Evolutionary conservation across 37 sponge, comb jelly and placozoan species (phyloP), one percentile per base, ranked within the genome.

Genomic region (Dysidea cf. avara): DNA sequence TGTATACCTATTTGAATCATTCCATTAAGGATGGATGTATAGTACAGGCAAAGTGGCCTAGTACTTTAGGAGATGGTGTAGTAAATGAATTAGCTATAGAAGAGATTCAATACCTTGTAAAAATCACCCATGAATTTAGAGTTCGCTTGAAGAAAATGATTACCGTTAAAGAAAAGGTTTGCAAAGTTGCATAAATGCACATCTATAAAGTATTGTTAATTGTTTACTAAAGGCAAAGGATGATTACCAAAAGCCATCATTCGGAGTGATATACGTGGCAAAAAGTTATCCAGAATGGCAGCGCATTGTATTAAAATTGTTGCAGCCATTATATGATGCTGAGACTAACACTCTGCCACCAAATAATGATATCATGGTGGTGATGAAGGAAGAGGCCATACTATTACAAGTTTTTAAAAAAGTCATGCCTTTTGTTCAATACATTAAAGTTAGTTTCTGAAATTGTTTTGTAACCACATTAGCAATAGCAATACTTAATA

Each of bases 351-450:
- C 32, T 25, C 71, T 87, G n/a, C 89, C 89, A n/a, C 74, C 75
- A 0, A 90, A 92, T 53, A 90, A 92, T 39, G 83, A 74, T 35
- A 38, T 75, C 2, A 50, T 90, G 13, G 63, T 69, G 29, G 56
- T 67, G 18, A 70, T 96, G 36, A 92, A 78, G 51, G 52, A 26
- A 11, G 68, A 64, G 12, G 73, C 71, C 2, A 56, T 61, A 11
- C 61, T 97, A 36, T 88, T 88, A 69, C 58, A 67, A 7, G 51
- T 82, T 68, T 88, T 91, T 85, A 99, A 99, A 83, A 92, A 94
- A 58, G 77, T 91, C 35, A 99, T 99, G 99, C 96, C 93, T 31
- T 99, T 99, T 77, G 99, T 93, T 40, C 93, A 92, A 56, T 30
- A 67, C 31, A 57, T 89, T 1, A 99, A 99, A 80, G 95, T 81